Evolutionary conservation across 2,888 invertebrate genomes (phyloP).

Genomic region (Melitaea athalia): DNA sequence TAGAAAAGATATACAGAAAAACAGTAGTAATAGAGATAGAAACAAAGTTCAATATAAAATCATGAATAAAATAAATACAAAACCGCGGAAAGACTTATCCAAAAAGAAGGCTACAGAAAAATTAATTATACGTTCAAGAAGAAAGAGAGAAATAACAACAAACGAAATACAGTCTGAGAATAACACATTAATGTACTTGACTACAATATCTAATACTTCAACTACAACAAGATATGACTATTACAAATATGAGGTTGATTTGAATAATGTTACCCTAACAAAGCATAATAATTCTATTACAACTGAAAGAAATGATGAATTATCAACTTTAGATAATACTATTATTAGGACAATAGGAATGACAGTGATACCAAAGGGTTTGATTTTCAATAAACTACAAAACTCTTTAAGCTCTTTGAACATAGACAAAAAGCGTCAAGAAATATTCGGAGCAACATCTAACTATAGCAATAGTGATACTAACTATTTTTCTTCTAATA

Average conservation of each 20-base stretch:
- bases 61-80: constrained; percentile 15
- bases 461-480: neutral
- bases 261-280: neutral
- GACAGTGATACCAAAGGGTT: neutral
- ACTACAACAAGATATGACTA: constrained; percentile 6
- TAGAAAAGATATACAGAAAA: constrained; percentile 28
- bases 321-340: neutral
- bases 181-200: neutral
- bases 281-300: neutral
- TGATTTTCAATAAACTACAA: neutral
- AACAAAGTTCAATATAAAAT: constrained; percentile 39
- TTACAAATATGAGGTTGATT: constrained; percentile 25
- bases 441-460: neutral
- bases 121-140: constrained; percentile 16
- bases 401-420: neutral
- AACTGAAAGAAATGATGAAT: neutral
- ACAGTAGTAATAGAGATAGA: constrained; percentile 34
- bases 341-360: neutral
- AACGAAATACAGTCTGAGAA: neutral
- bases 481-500: neutral
- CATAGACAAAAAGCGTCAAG: neutral
- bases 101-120: constrained; percentile 26
- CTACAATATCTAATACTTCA: neutral
- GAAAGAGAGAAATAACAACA: constrained; percentile 18
- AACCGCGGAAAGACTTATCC: constrained; percentile 42